Base-by-base conservation (phyloP, 1,140 invertebrate genomes). In the Oncopodura yosiiana region DNA sequence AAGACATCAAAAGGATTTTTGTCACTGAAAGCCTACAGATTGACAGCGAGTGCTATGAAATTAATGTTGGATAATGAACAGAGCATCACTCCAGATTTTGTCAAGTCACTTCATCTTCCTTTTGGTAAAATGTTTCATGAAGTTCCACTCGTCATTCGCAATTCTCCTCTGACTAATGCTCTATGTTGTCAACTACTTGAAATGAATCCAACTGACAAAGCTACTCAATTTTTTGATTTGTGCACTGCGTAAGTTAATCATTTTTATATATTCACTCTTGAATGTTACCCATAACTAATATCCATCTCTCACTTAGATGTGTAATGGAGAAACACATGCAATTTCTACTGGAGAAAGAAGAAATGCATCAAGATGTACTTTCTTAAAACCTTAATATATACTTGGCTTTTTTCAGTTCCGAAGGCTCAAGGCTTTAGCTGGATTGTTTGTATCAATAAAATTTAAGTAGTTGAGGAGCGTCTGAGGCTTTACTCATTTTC, bases 1-100 rank as follows among this genome's bases (percentile, higher is more conserved):
- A 94, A 93, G 67, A 96, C 94, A n/a, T 85, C 87, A 3, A 80
- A 94, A 65, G 95, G 95, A 6, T 96, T 95, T 67, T 69, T 99
- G 26, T 90, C 91, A 4, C 69, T 99, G 26, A 95, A 94, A 73
- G 95, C 95, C 3, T 97, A 94, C 68, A 81, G 95, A 30, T 75
- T 99, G 32, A 97, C 94, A 32, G 87, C 88, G 29, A 83, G 75
- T 39, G 93, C 94, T 53, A 93, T 99, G 68, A 85, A 90, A 56
- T 85, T 97, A 82, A 88, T 64, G 56, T 56, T 51, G 21, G 68
- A 81, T 42, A 67, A 86, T 67, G 91, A 94, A 66, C 84, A 81
- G 29, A 92, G 94, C 67, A 96, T 93, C 69, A 90, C 90, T 6
- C 88, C 92, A 1, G 95, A 99, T 66, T 82, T 83, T 41, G 71